Evolutionary conservation across 2,113 vertebrate species (phyloP), one percentile per base, ranked within the genome.

Genomic region (Loxodonta africana): DNA sequence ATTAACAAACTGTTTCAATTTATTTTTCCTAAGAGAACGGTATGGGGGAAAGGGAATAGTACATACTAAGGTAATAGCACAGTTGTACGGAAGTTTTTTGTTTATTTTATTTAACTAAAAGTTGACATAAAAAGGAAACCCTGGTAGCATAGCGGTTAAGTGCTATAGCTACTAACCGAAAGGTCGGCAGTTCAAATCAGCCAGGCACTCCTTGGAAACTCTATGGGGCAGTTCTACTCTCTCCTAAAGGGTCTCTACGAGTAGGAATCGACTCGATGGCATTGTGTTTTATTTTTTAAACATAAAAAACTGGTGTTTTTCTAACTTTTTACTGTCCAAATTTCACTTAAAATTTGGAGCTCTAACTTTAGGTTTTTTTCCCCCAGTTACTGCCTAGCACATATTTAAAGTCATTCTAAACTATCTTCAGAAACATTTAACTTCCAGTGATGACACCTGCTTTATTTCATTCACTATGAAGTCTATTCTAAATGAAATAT

Each of bases 21-120:
- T 93, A 74, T 83, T 95, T 95, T 95, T 41, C n/a, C 41, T 69
- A 73, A 17, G 30, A 95, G 78, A 90, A 93, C 94, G 62, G 18
- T 90, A n/a, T 33, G 80, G 65, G 8, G 18, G 87, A 92, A 6
- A 46, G 7, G 9, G 5, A 3, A 3, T 26, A 83, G 83, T 69
- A 17, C 26, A 60, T 80, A 71, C 28, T 62, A 88, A 71, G 9
- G 33, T 88, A 94, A 94, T 62, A 69, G 21, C 41, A 53, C 3
- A 25, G 18, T 77, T 84, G 20, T 63, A 88, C 82, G 84, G 14
- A 96, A 96, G 37, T 94, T 14, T 17, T 78, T 67, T 81, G n/a
- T 85, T 12, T 65, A 51, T 71, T 91, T 51, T 57, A 82, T 51
- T 94, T 41, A 94, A 60, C 1, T 83, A 46, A 95, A 77, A 92